phyloP scores from a whole-genome alignment of 2,888 invertebrate species.

The Drosophila koepferae region DNA sequence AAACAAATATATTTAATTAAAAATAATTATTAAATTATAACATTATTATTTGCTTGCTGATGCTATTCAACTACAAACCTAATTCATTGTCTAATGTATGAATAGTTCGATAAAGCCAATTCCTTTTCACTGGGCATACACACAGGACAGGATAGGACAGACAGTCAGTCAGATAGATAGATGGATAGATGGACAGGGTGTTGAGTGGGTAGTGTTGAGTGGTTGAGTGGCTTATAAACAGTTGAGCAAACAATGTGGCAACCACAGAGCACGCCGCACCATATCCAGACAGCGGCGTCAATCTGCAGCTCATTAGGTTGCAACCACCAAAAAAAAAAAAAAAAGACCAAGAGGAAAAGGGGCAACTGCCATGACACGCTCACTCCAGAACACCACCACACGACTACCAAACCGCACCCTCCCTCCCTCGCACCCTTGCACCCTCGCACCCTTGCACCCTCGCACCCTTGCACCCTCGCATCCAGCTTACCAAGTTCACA shows the following conservation, averaged over 20 bases:
- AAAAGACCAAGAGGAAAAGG: conserved; percentile 25
- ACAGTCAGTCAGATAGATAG: background rate
- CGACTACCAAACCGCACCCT: conserved; percentile 13
- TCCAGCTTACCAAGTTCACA: conserved; percentile 4
- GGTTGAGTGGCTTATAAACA: conserved; percentile 72
- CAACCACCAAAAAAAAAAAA: conserved; percentile 61
- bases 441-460: background rate
- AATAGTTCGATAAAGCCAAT: background rate
- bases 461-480: background rate
- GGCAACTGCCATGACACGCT: conserved; percentile 33
- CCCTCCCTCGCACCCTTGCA: conserved; percentile 11
- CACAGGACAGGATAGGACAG: background rate
- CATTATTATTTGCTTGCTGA: background rate
- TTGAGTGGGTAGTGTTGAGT: conserved; percentile 41
- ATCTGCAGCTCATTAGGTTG: conserved; percentile 75
- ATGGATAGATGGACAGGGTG: conserved; percentile 4
- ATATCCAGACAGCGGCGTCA: conserved; percentile 52
- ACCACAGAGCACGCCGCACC: conserved; percentile 37
- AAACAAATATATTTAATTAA: too few species aligned
- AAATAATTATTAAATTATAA: background rate
- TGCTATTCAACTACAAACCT: background rate
- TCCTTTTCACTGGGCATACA: background rate
- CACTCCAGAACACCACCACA: conserved; percentile 23
- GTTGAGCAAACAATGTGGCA: conserved; percentile 73
- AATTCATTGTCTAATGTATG: background rate